These are phyloP conservation scores for Arctocebus calabarensis DNA, from an alignment of 2,797 vertebrate species.

Conservation along the genomic window DNA sequence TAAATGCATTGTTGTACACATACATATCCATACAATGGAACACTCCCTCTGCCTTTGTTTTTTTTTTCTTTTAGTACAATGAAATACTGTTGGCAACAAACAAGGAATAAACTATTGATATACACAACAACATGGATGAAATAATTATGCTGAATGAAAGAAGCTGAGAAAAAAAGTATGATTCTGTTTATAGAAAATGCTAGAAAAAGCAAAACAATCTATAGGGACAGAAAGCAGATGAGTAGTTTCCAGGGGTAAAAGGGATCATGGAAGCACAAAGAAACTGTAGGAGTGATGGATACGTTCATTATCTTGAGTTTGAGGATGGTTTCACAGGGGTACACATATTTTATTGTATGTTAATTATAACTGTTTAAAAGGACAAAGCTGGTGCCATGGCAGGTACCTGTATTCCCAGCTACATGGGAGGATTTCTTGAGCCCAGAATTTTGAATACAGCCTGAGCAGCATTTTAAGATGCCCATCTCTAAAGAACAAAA, in stretches of 20 bases:
- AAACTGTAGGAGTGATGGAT: neutral
- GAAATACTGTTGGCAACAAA: neutral
- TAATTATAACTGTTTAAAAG: neutral
- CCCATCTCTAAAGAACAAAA: neutral
- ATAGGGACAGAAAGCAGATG: neutral
- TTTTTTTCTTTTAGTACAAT: neutral
- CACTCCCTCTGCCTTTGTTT: neutral
- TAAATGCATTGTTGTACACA: neutral
- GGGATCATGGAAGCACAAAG: neutral
- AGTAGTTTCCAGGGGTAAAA: neutral
- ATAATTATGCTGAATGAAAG: neutral
- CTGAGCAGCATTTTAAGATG: neutral
- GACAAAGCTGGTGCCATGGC: neutral
- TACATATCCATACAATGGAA: neutral
- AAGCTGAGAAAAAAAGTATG: neutral
- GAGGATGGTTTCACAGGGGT: neutral
- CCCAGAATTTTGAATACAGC: neutral
- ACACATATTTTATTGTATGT: neutral
- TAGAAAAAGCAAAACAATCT: neutral
- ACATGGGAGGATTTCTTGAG: too few relatives aligned
- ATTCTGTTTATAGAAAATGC: neutral
- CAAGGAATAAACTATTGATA: neutral
- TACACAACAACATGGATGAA: neutral
- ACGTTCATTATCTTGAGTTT: conserved; percentile 8
- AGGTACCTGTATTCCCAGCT: too few relatives aligned